Percentiles rank a stretch among this genome's conserved stretches.
These are phyloP conservation scores for Trematomus loennbergii DNA, from an alignment of 2,113 vertebrate species.

Conservation along the genomic window DNA sequence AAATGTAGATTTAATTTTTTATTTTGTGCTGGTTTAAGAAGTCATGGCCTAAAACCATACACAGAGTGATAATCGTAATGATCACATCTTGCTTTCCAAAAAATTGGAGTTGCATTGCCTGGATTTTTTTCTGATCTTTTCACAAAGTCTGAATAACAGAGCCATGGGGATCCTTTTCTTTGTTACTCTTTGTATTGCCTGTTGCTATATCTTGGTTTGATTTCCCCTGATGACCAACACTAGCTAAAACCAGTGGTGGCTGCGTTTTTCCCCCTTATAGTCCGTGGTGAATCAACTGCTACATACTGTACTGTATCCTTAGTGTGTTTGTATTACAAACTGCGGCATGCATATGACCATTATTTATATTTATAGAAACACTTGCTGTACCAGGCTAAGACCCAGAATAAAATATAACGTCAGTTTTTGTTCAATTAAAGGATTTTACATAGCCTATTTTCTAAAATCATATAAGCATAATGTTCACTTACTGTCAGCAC, in stretches of 20 bases:
- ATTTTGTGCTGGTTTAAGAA: not conserved
- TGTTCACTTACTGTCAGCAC: slow-evolving; percentile 23
- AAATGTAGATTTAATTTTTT: not conserved
- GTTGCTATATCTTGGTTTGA: not conserved
- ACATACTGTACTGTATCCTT: not conserved
- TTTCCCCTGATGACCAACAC: slow-evolving; percentile 2
- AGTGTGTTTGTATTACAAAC: not conserved
- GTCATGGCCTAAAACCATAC: not conserved
- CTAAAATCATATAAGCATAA: not conserved
- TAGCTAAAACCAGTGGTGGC: not conserved
- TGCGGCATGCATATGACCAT: not conserved
- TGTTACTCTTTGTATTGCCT: not conserved
- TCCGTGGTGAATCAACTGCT: not conserved
- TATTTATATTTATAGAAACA: slow-evolving; percentile 7
- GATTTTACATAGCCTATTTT: not conserved
- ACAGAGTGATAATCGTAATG: not conserved
- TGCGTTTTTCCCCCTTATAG: not conserved
- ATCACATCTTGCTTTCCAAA: not conserved
- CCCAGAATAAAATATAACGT: not conserved
- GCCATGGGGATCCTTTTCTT: not conserved
- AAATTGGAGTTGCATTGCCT: not conserved
- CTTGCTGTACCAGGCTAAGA: not conserved
- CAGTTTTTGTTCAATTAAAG: not conserved
- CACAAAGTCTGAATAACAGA: not conserved
- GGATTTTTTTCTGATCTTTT: not conserved